Conservation (phyloP, 2,888 invertebrate species). For the Onthophagus sagittarius region DNA sequence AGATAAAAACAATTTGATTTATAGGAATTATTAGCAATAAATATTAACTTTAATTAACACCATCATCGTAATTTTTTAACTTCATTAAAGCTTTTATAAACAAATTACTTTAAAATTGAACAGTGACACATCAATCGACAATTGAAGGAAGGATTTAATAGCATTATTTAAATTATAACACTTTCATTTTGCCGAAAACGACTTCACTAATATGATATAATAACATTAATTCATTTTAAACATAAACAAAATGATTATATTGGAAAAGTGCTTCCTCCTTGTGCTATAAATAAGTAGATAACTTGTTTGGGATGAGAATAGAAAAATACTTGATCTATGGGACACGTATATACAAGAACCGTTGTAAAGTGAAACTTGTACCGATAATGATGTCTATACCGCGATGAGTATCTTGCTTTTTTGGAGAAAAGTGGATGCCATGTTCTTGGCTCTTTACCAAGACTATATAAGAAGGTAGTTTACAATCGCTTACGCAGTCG, state of each 20-base stretch:
- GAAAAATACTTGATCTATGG: background rate
- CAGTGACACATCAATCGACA: no score
- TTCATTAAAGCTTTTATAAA: no score
- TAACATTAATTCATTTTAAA: no score
- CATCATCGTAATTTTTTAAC: no score
- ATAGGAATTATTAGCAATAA: no score
- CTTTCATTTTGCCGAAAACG: no score
- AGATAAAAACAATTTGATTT: no score
- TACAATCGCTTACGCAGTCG: background rate
- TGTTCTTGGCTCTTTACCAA: background rate
- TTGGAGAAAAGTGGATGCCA: background rate
- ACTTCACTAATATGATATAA: no score
- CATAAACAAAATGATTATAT: background rate
- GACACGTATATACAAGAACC: background rate
- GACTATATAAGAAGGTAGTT: background rate
- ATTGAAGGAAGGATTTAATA: no score
- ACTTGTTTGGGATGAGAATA: background rate
- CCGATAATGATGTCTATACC: background rate
- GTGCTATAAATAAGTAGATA: background rate
- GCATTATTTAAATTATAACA: no score
- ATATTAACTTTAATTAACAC: no score
- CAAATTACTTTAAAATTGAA: no score
- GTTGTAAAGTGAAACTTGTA: background rate
- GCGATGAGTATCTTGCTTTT: background rate
- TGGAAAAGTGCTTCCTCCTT: background rate